Evolutionary conservation across 2,797 vertebrate genomes (phyloP).

Genomic region (Micrastur ruficollis): DNA sequence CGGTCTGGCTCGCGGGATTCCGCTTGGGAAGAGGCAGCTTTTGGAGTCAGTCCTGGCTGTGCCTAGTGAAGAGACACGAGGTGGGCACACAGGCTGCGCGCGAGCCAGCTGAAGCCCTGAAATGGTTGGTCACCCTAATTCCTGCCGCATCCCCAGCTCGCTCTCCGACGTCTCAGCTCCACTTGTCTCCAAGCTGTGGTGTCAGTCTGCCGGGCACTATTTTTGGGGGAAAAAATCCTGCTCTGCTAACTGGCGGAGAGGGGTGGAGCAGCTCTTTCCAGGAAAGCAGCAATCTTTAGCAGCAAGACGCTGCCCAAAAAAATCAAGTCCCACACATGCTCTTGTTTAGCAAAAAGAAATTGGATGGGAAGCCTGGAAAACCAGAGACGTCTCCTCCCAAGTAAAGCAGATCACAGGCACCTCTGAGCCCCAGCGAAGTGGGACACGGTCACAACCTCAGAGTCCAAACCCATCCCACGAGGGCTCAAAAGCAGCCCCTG

Average conservation of each 20-base stretch:
- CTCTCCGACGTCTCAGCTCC: background rate
- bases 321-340: conserved; percentile 24
- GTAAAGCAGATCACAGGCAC: background rate
- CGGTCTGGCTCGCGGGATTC: accelerated
- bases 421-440: background rate
- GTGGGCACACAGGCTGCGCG: background rate
- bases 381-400: background rate
- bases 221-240: background rate
- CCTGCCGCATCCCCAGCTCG: background rate
- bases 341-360: background rate
- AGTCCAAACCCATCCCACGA: background rate
- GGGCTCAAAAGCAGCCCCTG: background rate
- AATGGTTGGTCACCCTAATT: background rate
- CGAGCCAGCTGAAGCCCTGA: background rate
- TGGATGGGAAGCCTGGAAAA: conserved; percentile 36
- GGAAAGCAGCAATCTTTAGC: conserved; percentile 11
- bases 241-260: background rate
- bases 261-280: conserved; percentile 22
- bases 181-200: background rate
- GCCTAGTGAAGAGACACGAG: background rate
- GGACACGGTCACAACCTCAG: background rate
- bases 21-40: background rate
- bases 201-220: background rate
- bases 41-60: background rate
- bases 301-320: background rate